Evolutionary conservation across 1,140 invertebrate genomes (phyloP), one percentile per base, ranked within the genome.

Genomic region (Drosophila parabipectinata): DNA sequence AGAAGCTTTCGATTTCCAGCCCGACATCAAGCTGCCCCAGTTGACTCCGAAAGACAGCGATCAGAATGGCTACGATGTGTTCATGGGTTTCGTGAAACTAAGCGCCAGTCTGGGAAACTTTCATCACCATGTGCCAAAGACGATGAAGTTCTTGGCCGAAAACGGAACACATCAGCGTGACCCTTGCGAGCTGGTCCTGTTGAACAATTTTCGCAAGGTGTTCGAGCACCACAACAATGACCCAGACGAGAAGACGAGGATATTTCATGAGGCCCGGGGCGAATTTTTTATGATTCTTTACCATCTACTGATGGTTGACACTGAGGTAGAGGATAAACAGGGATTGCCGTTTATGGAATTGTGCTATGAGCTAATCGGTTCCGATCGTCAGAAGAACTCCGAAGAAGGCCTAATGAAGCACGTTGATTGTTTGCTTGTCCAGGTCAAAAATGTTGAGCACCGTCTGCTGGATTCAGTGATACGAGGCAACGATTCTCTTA

Each of bases 211-310:
- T 1, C 63, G 45, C 3, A 5, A 45, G 9, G 34, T 15, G 5
- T 79, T 71, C 3, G 28, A 51, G 9, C 7, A 47, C 7, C 12
- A 47, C n/a, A 18, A 37, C 0, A 12, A 15, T 1, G 3, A 3
- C 1, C 15, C 14, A 3, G 44, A 63, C 51, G 6, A 12, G 1
- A 15, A 51, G 8, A 32, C 54, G 0, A 18, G 6, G 1, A 4
- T 6, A 7, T 14, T 69, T 2, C 30, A 41, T 8, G 44, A 71
- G 5, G 10, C 37, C 1, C 47, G 68, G 2, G 12, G 37, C 2
- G 48, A 58, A 14, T 26, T 80, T 1, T 72, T 87, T 12, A 28
- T 68, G 7, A 56, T 64, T 39, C 47, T 87, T 0, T 75, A 75
- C 28, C 44, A 63, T 10, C 30, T 71, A 21, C 21, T 85, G 6